phyloP scores from a whole-genome alignment of 1,140 invertebrate genomes.

The Caenorhabditis tropicalis region DNA sequence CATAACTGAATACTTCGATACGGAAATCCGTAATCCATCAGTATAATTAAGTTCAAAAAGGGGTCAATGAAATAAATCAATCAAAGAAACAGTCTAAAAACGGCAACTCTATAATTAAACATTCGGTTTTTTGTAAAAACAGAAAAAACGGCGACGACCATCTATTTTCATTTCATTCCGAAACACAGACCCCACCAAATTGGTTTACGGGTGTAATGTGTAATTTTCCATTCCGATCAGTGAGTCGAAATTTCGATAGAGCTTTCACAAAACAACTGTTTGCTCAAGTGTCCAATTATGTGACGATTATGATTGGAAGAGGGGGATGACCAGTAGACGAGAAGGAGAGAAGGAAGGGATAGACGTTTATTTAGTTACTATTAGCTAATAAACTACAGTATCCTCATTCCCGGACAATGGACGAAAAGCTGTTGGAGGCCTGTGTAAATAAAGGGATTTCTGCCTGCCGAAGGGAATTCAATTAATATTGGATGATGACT shows the following conservation, averaged over 20 bases:
- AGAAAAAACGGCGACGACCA: too few relatives aligned
- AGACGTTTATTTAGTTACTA: conserved; percentile 40
- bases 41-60: too few relatives aligned
- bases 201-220: too few relatives aligned
- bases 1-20: too few relatives aligned
- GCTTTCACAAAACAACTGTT: conserved; percentile 28
- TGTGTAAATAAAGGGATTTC: neutral
- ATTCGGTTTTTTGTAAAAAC: too few relatives aligned
- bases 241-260: neutral
- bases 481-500: neutral
- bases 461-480: neutral
- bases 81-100: neutral
- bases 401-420: neutral
- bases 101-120: too few relatives aligned
- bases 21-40: too few relatives aligned
- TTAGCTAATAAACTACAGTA: conserved; percentile 41
- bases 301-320: too few relatives aligned
- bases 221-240: too few relatives aligned
- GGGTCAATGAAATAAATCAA: too few relatives aligned
- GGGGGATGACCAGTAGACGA: neutral
- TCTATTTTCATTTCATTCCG: too few relatives aligned
- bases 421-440: neutral
- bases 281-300: conserved; percentile 7
- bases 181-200: too few relatives aligned
- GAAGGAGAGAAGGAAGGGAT: neutral